phyloP scores from a whole-genome alignment of 2,888 invertebrate genomes.

The Teleiodes luculella region DNA sequence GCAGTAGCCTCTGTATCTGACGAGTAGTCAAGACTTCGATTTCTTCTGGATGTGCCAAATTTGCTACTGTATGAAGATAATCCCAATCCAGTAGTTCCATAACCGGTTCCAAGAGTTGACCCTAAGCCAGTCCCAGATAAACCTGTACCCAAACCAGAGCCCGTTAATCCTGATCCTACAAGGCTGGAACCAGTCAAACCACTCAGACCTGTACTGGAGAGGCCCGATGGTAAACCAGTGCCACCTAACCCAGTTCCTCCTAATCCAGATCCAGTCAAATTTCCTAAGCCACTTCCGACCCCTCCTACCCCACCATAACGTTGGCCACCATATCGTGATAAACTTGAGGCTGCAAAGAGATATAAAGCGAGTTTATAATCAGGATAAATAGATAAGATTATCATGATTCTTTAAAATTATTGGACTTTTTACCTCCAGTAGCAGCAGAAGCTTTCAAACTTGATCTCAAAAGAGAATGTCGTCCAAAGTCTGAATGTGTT shows the following conservation, averaged over 20 bases:
- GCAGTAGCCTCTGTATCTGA: constrained; percentile 97
- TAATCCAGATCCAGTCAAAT: constrained; percentile 39
- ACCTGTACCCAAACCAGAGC: constrained; percentile 60
- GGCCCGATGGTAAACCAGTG: constrained; percentile 59
- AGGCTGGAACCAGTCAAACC: constrained; percentile 68
- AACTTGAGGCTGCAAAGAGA: constrained; percentile 65
- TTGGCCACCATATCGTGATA: constrained; percentile 82
- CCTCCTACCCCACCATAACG: constrained; percentile 73
- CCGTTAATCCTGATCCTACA: constrained; percentile 59
- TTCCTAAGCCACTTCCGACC: constrained; percentile 47
- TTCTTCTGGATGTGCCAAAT: constrained; percentile 84
- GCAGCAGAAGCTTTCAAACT: constrained; percentile 84
- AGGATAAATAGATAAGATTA: not conserved
- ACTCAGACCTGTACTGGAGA: constrained; percentile 69
- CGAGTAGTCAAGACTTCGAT: constrained; percentile 92
- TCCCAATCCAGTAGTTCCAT: constrained; percentile 65
- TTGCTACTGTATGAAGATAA: constrained; percentile 67
- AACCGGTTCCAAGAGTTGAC: constrained; percentile 58
- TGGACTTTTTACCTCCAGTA: constrained; percentile 43
- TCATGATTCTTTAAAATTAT: not conserved
- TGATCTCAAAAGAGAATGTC: constrained; percentile 89
- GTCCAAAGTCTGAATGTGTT: constrained; percentile 88
- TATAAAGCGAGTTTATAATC: not conserved
- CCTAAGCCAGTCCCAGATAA: constrained; percentile 59
- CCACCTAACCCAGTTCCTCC: constrained; percentile 48